Conservation (phyloP, 2,888 invertebrate species). For the Melitaea athalia region DNA sequence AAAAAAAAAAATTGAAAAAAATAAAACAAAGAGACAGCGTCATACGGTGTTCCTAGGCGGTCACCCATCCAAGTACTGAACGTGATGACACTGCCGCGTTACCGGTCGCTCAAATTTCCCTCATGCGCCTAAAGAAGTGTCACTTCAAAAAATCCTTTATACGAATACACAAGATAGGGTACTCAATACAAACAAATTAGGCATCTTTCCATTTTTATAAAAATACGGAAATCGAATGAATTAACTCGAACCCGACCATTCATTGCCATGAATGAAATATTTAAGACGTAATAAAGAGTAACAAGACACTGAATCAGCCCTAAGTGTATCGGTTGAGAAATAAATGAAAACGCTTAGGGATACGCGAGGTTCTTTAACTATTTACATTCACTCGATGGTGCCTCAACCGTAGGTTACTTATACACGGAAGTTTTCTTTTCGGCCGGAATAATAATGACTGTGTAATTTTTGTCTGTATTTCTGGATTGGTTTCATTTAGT, state of each 20-base stretch:
- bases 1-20: too few relatives aligned
- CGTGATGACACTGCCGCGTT: too few relatives aligned
- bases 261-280: slow-evolving; percentile 25
- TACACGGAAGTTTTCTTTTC: neutral
- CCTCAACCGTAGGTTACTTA: neutral
- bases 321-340: slow-evolving; percentile 35
- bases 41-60: too few relatives aligned
- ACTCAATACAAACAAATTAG: neutral
- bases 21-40: too few relatives aligned
- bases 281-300: slow-evolving; percentile 33
- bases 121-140: too few relatives aligned
- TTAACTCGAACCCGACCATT: slow-evolving; percentile 10
- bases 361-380: slow-evolving; percentile 62
- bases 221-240: neutral
- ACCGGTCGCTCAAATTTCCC: too few relatives aligned
- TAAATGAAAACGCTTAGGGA: slow-evolving; percentile 42
- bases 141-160: too few relatives aligned
- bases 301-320: slow-evolving; percentile 26
- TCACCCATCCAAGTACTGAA: too few relatives aligned
- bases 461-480: too few relatives aligned
- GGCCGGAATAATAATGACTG: neutral
- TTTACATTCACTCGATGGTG: slow-evolving; percentile 71
- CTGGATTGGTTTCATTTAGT: too few relatives aligned
- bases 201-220: neutral
- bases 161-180: too few relatives aligned